phyloP scores from a whole-genome alignment of 2,888 invertebrate species.

The Ischnus inquisitorius region DNA sequence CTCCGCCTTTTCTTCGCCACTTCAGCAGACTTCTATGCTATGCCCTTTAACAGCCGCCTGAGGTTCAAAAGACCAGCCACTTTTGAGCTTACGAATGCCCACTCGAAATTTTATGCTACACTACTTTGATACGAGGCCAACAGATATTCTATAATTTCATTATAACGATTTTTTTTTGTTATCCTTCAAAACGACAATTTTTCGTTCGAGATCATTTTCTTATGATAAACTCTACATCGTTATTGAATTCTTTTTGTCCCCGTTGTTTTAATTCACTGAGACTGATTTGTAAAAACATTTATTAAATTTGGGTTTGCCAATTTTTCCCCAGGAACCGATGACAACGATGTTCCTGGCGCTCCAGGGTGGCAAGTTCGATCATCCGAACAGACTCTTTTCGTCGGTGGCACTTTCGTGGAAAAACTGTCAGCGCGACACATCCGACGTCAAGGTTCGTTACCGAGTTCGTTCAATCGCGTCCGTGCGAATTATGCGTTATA shows the following conservation, averaged over 20 bases:
- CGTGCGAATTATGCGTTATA: slow-evolving; percentile 35
- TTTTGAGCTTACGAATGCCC: slow-evolving; percentile 69
- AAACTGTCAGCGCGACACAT: slow-evolving; percentile 99
- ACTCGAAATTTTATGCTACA: slow-evolving; percentile 25
- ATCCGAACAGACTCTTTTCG: slow-evolving; percentile 98
- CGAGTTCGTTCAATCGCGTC: slow-evolving; percentile 58
- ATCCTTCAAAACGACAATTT: too few relatives aligned
- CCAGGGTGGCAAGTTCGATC: slow-evolving; percentile 99
- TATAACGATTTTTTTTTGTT: neutral
- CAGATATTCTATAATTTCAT: neutral
- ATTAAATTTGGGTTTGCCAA: slow-evolving; percentile 12
- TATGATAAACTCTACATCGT: neutral
- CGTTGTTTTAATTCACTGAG: neutral
- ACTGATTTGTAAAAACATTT: too few relatives aligned
- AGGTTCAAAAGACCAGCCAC: slow-evolving; percentile 60
- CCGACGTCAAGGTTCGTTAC: slow-evolving; percentile 95
- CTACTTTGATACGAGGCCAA: neutral
- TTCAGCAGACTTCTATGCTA: slow-evolving; percentile 66
- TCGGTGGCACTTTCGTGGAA: slow-evolving; percentile 99
- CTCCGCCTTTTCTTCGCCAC: slow-evolving; percentile 72
- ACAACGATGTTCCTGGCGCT: slow-evolving; percentile 99
- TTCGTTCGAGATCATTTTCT: neutral
- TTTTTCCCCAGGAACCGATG: slow-evolving; percentile 94
- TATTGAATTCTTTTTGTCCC: neutral
- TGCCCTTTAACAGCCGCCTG: slow-evolving; percentile 56